Percentiles rank a stretch among this genome's conserved stretches.
Evolutionary conservation across 1,140 invertebrate species (phyloP).

Genomic region (Littorina saxatilis): DNA sequence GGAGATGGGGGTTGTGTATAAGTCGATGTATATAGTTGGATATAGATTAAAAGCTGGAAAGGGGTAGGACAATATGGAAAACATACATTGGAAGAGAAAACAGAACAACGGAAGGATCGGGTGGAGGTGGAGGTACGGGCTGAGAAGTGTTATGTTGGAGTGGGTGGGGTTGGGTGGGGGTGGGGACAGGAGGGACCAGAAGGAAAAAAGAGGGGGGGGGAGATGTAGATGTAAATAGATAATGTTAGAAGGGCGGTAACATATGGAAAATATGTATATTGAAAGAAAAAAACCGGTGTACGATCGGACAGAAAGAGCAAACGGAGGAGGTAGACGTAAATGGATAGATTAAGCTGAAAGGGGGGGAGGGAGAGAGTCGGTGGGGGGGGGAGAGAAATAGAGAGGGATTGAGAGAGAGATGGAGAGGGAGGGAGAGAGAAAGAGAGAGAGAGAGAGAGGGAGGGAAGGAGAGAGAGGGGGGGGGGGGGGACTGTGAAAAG

Average conservation of each 20-base stretch:
- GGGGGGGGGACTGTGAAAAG: background rate
- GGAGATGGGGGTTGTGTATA: background rate
- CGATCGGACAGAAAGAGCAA: background rate
- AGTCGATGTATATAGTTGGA: no score
- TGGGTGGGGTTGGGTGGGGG: background rate
- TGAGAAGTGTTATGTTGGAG: no score
- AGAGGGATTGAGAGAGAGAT: no score
- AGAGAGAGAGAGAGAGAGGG: constrained; percentile 1
- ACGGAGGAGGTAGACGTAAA: background rate
- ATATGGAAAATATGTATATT: background rate
- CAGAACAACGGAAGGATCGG: no score
- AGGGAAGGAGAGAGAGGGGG: background rate
- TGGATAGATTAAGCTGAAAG: background rate
- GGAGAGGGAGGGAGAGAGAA: constrained; percentile 6
- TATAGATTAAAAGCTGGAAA: no score
- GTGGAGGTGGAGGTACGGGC: no score
- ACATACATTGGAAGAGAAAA: no score
- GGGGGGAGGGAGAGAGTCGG: background rate
- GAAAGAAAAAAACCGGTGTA: background rate
- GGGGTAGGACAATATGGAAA: no score
- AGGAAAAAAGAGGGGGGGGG: no score
- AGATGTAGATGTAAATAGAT: background rate
- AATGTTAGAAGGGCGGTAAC: no score
- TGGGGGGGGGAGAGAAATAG: no score
- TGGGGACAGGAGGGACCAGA: no score